Evolutionary conservation across 2,888 invertebrate genomes (phyloP).

Genomic region (Dicroscelio sp.): DNA sequence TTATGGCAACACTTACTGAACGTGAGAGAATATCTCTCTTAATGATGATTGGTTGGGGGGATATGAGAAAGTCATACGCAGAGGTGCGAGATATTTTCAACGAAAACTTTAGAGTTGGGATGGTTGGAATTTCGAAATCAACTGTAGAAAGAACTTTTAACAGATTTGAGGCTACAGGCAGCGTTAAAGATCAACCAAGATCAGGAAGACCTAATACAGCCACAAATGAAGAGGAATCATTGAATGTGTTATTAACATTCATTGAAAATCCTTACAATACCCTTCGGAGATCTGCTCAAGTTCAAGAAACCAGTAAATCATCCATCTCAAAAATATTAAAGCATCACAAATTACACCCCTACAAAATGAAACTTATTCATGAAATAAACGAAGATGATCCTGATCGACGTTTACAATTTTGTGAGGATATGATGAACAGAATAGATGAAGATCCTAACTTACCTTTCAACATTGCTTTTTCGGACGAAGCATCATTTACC

Average conservation of each 20-base stretch:
- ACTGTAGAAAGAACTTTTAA: not conserved
- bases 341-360: too few species aligned
- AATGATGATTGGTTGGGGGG: not conserved
- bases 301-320: too few species aligned
- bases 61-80: not conserved
- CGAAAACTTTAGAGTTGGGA: not conserved
- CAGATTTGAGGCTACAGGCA: slow-evolving; percentile 35
- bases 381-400: too few species aligned
- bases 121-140: not conserved
- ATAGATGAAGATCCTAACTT: slow-evolving; percentile 56
- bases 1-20: too few species aligned
- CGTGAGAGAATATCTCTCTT: not conserved
- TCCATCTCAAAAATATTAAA: too few species aligned
- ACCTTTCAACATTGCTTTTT: slow-evolving; percentile 32
- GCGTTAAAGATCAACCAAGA: slow-evolving; percentile 31
- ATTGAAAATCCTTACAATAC: slow-evolving; percentile 65
- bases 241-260: slow-evolving; percentile 68
- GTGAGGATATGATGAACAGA: slow-evolving; percentile 72
- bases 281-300: slow-evolving; percentile 42
- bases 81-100: not conserved
- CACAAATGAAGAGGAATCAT: slow-evolving; percentile 39
- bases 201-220: slow-evolving; percentile 31
- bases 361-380: too few species aligned
- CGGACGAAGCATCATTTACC: slow-evolving; percentile 43
- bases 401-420: slow-evolving; percentile 84